These are phyloP conservation scores for Cygnus buccinator DNA, from an alignment of 2,113 vertebrate genomes.

Conservation along the genomic window DNA sequence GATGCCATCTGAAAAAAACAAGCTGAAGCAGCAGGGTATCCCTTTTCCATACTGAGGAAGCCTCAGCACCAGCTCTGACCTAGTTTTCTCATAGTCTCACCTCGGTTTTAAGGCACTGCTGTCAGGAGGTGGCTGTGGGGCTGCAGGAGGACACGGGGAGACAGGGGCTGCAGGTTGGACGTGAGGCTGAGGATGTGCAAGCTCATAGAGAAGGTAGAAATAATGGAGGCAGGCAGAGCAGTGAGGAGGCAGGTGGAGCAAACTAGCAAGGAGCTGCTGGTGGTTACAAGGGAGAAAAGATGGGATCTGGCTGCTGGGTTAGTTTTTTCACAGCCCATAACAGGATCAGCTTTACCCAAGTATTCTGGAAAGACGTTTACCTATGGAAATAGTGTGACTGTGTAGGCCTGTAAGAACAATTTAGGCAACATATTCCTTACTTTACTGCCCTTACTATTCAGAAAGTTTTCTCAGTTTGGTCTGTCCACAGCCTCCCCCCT, in stretches of 20 bases:
- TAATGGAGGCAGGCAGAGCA: not conserved
- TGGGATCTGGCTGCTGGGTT: fast-evolving
- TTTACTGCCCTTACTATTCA: not conserved
- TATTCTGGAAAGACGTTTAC: not conserved
- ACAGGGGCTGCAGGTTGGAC: not conserved
- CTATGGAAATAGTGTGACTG: not conserved
- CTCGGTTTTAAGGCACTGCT: not conserved
- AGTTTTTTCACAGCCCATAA: not conserved
- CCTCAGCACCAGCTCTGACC: not conserved
- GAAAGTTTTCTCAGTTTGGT: not conserved
- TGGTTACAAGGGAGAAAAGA: not conserved
- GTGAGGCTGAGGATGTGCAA: not conserved
- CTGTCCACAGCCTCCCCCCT: not conserved
- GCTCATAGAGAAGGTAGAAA: not conserved
- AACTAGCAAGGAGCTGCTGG: not conserved
- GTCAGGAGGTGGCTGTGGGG: not conserved
- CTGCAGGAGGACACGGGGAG: not conserved
- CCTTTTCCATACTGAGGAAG: not conserved
- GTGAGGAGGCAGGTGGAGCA: not conserved
- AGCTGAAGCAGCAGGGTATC: not conserved
- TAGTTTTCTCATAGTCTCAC: not conserved
- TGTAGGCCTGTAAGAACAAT: not conserved
- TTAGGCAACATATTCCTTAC: not conserved
- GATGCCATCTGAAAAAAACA: not conserved
- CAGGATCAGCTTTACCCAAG: not conserved